phyloP scores from a whole-genome alignment of 1,140 invertebrate genomes.

The Vanessa tameamea region DNA sequence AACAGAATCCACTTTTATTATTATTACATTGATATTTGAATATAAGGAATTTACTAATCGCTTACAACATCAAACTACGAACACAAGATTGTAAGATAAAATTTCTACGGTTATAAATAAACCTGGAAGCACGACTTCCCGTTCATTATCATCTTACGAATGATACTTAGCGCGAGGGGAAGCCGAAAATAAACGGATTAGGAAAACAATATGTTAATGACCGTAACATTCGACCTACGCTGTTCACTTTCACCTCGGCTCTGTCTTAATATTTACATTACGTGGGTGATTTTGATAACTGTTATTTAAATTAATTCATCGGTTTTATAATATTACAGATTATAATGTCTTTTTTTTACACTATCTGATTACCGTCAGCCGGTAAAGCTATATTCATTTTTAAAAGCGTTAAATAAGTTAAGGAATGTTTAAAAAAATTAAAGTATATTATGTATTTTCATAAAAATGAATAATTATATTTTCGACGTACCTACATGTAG shows the following conservation, averaged over 20 bases:
- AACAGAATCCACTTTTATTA: too few relatives aligned
- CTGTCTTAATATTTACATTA: slow-evolving; percentile 8
- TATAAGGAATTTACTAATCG: too few relatives aligned
- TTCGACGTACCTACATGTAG: too few relatives aligned
- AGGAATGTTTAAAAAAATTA: too few relatives aligned
- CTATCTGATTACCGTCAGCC: too few relatives aligned
- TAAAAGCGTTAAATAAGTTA: too few relatives aligned
- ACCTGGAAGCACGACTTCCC: slow-evolving; percentile 26
- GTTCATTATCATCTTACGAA: slow-evolving; percentile 32
- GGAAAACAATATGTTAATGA: slow-evolving; percentile 28
- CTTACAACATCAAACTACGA: too few relatives aligned
- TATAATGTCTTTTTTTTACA: neutral
- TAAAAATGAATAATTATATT: too few relatives aligned
- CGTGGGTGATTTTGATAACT: slow-evolving; percentile 8
- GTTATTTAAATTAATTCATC: neutral
- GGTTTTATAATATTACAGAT: neutral
- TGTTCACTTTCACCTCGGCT: slow-evolving; percentile 20
- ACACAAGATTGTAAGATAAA: neutral
- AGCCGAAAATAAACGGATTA: slow-evolving; percentile 33
- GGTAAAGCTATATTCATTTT: too few relatives aligned
- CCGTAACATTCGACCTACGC: slow-evolving; percentile 6
- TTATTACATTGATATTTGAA: too few relatives aligned
- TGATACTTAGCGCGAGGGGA: slow-evolving; percentile 32
- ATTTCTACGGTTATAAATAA: slow-evolving; percentile 9
- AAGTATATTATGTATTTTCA: too few relatives aligned